Evolutionary conservation across 2,888 invertebrate species (phyloP).

Genomic region (Heliothis peltigera): DNA sequence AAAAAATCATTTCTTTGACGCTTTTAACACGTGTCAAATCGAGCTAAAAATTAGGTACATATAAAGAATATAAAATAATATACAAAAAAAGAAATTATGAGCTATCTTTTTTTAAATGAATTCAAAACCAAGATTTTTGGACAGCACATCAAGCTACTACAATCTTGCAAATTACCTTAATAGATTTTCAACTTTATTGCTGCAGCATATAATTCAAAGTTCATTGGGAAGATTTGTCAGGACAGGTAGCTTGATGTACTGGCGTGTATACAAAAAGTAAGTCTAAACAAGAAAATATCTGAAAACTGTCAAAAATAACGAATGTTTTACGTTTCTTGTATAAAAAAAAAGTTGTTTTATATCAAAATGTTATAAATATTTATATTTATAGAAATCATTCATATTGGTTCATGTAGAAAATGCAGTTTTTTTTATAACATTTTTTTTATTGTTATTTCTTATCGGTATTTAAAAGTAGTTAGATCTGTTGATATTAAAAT

Average conservation of each 20-base stretch:
- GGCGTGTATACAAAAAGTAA: neutral
- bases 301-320: slow-evolving; percentile 19
- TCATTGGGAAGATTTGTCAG: no score
- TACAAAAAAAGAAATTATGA: no score
- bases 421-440: no score
- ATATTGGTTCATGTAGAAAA: neutral
- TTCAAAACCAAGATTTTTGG: neutral
- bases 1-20: neutral
- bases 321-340: slow-evolving; percentile 11
- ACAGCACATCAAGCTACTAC: no score
- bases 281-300: slow-evolving; percentile 15
- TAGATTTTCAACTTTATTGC: no score
- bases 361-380: slow-evolving; percentile 41
- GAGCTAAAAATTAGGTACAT: no score
- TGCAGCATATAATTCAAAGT: no score
- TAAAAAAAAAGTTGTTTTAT: slow-evolving; percentile 42
- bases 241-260: no score
- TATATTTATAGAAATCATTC: neutral
- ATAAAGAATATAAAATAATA: no score
- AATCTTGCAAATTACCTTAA: no score
- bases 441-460: slow-evolving; percentile 41
- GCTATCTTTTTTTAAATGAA: no score
- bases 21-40: no score
- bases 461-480: slow-evolving; percentile 37
- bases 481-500: slow-evolving; percentile 43